Conservation (phyloP, 2,888 invertebrate species). For the Eupithecia inturbata region DNA sequence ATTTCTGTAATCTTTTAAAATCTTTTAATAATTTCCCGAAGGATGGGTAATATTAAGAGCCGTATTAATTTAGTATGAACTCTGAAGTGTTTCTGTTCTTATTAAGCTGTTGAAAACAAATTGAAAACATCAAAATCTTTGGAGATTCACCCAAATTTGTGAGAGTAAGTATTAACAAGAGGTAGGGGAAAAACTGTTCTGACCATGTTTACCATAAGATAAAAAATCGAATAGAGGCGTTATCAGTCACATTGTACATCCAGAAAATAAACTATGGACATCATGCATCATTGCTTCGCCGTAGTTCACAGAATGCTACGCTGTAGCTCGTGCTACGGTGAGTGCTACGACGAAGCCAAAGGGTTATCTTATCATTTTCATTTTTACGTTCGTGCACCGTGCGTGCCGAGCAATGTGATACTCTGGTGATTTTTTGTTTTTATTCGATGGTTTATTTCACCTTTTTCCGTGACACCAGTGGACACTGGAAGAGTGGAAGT, state of each 20-base stretch:
- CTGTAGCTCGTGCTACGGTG: neutral
- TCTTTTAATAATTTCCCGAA: conserved; percentile 33
- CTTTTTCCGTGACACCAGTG: neutral
- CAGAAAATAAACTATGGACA: neutral
- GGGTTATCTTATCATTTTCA: neutral
- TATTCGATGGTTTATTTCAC: neutral
- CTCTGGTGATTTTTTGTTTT: neutral
- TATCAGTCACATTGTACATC: neutral
- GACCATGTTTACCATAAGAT: neutral
- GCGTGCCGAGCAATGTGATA: neutral
- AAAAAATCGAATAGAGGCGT: neutral
- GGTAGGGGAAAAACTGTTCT: neutral
- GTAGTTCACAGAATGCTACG: neutral
- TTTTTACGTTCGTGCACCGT: neutral
- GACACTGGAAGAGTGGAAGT: neutral
- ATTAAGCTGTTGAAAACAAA: conserved; percentile 3
- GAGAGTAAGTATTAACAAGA: neutral
- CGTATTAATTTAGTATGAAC: conserved; percentile 27
- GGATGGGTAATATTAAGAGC: conserved; percentile 27
- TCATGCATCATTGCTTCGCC: neutral
- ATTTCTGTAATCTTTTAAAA: conserved; percentile 20
- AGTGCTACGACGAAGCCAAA: neutral
- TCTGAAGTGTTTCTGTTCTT: conserved; percentile 13
- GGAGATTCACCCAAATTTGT: neutral
- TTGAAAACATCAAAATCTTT: neutral